A percentile compares a stretch with the other conserved stretches of the same genome.
Conservation (phyloP, 2,797 vertebrate species). For the Acanthurus leucopareius region DNA sequence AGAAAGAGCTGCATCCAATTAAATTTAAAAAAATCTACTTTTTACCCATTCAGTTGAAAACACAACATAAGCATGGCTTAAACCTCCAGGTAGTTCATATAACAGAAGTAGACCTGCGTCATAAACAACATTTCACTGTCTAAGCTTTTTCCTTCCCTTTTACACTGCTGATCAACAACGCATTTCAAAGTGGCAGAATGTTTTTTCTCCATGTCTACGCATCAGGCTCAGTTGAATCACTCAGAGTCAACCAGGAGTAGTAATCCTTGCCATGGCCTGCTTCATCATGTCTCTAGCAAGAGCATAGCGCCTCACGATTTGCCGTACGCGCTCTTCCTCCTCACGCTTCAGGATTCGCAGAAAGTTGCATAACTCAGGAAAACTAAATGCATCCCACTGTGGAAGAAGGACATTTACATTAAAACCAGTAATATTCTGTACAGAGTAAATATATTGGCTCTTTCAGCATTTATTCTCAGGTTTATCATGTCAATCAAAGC, state of each 20-base stretch:
- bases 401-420: constrained; percentile 15
- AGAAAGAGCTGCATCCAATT: constrained; percentile 23
- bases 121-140: constrained; percentile 17
- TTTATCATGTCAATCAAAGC: neutral
- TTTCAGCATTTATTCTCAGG: neutral
- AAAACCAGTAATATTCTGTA: neutral
- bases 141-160: constrained; percentile 51
- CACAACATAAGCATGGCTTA: constrained; percentile 12
- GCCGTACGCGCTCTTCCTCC: constrained; percentile 93
- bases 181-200: constrained; percentile 8
- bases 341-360: constrained; percentile 95
- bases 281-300: constrained; percentile 91
- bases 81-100: constrained; percentile 20
- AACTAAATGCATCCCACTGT: constrained; percentile 97
- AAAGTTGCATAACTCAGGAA: constrained; percentile 96
- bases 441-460: neutral
- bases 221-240: neutral
- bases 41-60: constrained; percentile 12
- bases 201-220: constrained; percentile 9
- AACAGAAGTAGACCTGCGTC: constrained; percentile 30
- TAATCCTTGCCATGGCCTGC: constrained; percentile 86
- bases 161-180: neutral
- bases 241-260: constrained; percentile 86
- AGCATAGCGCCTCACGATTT: constrained; percentile 91
- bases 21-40: neutral